Conservation (phyloP, 2,888 invertebrate genomes). For the Argyresthia albistria region DNA sequence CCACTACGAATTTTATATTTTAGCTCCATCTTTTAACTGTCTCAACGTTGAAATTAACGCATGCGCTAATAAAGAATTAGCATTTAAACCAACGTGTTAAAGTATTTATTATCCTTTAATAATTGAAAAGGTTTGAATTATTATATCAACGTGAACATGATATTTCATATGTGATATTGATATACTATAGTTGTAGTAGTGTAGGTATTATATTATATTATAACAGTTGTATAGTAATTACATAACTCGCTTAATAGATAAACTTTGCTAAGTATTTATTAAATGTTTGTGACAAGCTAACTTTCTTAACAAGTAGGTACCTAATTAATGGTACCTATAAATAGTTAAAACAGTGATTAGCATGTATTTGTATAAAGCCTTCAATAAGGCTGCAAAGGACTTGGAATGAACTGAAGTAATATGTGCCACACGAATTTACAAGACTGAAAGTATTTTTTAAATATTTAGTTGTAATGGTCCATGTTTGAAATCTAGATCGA, state of each 20-base stretch:
- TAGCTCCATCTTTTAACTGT: slow-evolving; percentile 22
- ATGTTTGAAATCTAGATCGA: slow-evolving; percentile 40
- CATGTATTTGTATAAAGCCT: neutral
- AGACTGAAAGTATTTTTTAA: slow-evolving; percentile 56
- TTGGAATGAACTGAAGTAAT: slow-evolving; percentile 23
- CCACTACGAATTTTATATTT: slow-evolving; percentile 31
- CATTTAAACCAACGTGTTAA: too few species aligned
- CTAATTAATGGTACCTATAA: too few species aligned
- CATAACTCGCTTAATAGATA: neutral
- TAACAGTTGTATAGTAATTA: neutral
- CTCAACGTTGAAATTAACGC: slow-evolving; percentile 28
- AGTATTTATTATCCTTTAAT: too few species aligned
- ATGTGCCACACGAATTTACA: slow-evolving; percentile 42
- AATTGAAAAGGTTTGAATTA: slow-evolving; percentile 16
- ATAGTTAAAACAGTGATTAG: neutral
- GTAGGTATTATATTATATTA: neutral
- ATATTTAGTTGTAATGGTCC: slow-evolving; percentile 45
- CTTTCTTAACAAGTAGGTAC: too few species aligned
- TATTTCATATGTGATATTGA: slow-evolving; percentile 68
- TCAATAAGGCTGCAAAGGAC: slow-evolving; percentile 3
- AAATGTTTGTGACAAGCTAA: slow-evolving; percentile 1
- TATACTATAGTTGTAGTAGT: slow-evolving; percentile 25
- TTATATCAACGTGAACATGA: slow-evolving; percentile 52
- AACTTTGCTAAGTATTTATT: slow-evolving; percentile 4
- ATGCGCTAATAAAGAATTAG: slow-evolving; percentile 26